A percentile compares a stretch with the other conserved stretches of the same genome.
phyloP scores from a whole-genome alignment of 2,888 invertebrate species.

The Mythimna pallens region DNA sequence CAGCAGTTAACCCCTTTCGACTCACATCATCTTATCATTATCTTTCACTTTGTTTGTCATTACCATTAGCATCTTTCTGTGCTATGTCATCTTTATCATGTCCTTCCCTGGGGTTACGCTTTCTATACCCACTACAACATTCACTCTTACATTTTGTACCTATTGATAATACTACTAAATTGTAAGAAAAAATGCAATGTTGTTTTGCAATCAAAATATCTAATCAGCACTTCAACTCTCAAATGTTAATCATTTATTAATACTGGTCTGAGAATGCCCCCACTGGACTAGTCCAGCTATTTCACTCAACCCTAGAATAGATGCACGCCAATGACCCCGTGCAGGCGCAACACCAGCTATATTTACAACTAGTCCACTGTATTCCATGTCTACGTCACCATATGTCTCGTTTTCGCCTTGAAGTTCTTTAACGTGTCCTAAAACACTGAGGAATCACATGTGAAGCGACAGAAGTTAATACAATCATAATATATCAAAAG shows the following conservation, averaged over 20 bases:
- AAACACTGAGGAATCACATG: background rate
- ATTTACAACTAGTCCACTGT: conserved; percentile 51
- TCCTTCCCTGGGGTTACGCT: too few species aligned
- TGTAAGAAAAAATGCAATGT: too few species aligned
- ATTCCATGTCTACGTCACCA: conserved; percentile 33
- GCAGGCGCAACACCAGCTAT: conserved; percentile 47
- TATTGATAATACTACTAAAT: too few species aligned
- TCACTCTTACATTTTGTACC: too few species aligned
- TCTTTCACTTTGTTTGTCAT: too few species aligned
- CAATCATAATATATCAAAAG: background rate
- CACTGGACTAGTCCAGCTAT: conserved; percentile 47
- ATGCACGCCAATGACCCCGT: conserved; percentile 62
- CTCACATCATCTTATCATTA: too few species aligned
- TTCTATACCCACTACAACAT: too few species aligned
- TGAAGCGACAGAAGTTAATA: background rate
- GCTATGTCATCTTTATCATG: too few species aligned
- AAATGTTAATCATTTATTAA: background rate
- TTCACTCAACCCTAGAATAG: conserved; percentile 60
- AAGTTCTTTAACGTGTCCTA: conserved; percentile 53
- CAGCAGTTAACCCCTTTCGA: too few species aligned
- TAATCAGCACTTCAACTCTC: background rate
- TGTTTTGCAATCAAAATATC: background rate
- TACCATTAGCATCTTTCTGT: too few species aligned
- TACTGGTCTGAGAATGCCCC: background rate
- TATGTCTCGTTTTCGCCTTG: conserved; percentile 36